Conservation (phyloP, 1,140 invertebrate genomes). For the Anadara kagoshimensis region DNA sequence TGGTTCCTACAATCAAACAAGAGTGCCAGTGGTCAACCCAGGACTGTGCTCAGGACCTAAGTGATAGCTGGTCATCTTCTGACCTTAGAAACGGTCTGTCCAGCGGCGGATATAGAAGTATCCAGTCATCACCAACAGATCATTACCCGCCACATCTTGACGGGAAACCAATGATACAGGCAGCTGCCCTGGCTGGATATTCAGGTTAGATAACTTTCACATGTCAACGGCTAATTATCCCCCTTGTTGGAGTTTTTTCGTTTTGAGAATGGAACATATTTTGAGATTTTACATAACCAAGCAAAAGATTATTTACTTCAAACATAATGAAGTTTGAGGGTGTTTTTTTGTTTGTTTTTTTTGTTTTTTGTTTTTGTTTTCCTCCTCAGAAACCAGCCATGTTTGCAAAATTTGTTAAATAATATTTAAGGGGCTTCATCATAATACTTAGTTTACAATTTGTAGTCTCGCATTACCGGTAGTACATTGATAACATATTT, state of each 20-base stretch:
- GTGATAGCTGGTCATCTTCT: constrained; percentile 75
- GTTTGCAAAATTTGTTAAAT: too few relatives aligned
- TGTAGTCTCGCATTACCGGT: too few relatives aligned
- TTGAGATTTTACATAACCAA: too few relatives aligned
- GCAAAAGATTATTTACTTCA: too few relatives aligned
- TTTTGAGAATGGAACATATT: background rate
- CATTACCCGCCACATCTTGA: constrained; percentile 74
- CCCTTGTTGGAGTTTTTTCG: background rate
- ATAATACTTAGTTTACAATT: too few relatives aligned
- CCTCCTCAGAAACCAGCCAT: too few relatives aligned
- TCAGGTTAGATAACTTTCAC: constrained; percentile 75
- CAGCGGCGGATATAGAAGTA: constrained; percentile 67
- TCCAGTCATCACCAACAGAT: constrained; percentile 57
- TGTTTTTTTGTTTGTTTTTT: too few relatives aligned
- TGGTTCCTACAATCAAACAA: constrained; percentile 82
- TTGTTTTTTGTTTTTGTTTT: too few relatives aligned
- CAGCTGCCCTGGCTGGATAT: constrained; percentile 83
- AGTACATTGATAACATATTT: too few relatives aligned
- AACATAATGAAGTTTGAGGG: too few relatives aligned
- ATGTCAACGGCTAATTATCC: background rate
- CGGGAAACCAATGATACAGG: constrained; percentile 84
- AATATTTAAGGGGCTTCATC: too few relatives aligned
- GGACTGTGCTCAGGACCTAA: constrained; percentile 51
- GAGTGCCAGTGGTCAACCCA: constrained; percentile 55
- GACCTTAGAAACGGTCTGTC: constrained; percentile 80